A percentile compares a stretch with the other conserved stretches of the same genome.
Evolutionary conservation across 2,113 vertebrate genomes (phyloP).

Genomic region (Xiphias gladius): DNA sequence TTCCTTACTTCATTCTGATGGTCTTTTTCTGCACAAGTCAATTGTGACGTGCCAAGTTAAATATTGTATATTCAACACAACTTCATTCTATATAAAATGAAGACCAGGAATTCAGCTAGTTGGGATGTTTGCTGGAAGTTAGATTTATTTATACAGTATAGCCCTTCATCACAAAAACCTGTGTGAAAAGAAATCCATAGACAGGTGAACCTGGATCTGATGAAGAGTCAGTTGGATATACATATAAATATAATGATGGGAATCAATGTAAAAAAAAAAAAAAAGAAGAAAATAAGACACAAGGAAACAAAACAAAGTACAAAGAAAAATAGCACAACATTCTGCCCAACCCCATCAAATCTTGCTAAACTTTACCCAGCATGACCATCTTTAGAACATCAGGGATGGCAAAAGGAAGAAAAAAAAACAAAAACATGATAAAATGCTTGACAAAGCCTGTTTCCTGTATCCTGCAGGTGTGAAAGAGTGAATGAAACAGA

Average conservation of each 20-base stretch:
- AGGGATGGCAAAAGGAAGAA: not conserved
- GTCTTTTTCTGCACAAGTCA: not conserved
- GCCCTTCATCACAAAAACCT: constrained; percentile 37
- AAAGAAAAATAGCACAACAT: constrained; percentile 21
- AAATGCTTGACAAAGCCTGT: not conserved
- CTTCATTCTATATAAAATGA: not conserved
- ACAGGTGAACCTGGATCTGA: constrained; percentile 40
- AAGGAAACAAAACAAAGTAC: constrained; percentile 26
- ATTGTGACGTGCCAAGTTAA: not conserved
- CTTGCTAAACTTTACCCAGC: constrained; percentile 31
- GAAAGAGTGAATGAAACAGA: constrained; percentile 38
- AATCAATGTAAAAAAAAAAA: not conserved
- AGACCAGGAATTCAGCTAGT: not conserved
- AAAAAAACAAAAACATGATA: not conserved
- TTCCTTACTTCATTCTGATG: not conserved
- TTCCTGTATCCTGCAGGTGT: not conserved
- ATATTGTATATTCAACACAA: constrained; percentile 28
- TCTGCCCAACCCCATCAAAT: constrained; percentile 20
- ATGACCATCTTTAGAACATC: not conserved
- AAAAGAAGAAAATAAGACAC: constrained; percentile 19
- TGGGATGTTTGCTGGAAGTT: constrained; percentile 39
- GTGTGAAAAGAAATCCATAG: constrained; percentile 38
- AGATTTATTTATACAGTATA: constrained; percentile 48
- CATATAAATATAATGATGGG: constrained; percentile 37
- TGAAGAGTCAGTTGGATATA: constrained; percentile 23